phyloP scores from a whole-genome alignment of 2,113 vertebrate genomes.

The Thinocorus orbignyianus region DNA sequence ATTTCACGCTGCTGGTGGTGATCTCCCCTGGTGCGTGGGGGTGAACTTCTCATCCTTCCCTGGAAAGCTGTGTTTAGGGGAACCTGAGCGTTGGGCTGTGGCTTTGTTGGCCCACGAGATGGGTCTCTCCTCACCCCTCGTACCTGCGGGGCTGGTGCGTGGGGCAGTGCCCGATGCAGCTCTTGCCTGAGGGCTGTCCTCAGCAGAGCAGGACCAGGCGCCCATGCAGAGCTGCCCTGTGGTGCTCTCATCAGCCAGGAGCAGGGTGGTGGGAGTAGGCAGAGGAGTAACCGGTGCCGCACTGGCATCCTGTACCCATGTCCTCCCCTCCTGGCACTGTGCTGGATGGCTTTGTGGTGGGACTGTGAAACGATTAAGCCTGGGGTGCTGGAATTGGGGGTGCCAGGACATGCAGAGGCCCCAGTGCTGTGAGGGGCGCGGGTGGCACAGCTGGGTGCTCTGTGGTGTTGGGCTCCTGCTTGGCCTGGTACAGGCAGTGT shows the following conservation, averaged over 20 bases:
- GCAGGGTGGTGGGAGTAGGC: neutral
- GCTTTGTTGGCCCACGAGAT: neutral
- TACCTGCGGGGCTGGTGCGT: neutral
- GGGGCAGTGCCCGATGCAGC: neutral
- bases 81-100: neutral
- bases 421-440: accelerated
- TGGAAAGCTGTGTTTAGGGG: neutral
- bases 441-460: neutral
- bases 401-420: neutral
- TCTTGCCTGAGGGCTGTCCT: accelerated
- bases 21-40: neutral
- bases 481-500: neutral
- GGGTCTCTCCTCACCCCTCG: neutral
- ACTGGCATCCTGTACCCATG: accelerated
- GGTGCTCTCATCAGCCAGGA: neutral
- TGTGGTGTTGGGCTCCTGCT: neutral
- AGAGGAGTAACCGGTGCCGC: accelerated
- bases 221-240: accelerated
- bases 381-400: neutral
- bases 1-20: neutral
- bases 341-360: neutral
- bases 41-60: neutral
- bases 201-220: neutral
- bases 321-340: neutral
- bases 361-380: neutral